Conservation (phyloP, 2,797 vertebrate genomes). For the Cephalopachus bancanus region DNA sequence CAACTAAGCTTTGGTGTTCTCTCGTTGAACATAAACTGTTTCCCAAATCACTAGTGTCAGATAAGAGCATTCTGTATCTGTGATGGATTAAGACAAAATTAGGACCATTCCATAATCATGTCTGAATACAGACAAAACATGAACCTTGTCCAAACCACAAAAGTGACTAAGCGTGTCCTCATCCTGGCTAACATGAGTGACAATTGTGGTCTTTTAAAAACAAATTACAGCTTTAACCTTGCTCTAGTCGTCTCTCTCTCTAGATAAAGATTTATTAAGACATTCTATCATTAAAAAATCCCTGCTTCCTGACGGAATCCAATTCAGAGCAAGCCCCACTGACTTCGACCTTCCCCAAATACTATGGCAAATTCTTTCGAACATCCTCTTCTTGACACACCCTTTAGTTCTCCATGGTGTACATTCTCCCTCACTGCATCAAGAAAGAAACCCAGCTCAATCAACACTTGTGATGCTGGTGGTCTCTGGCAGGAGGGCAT, state of each 20-base stretch:
- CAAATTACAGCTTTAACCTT: constrained; percentile 19
- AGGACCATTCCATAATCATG: constrained; percentile 60
- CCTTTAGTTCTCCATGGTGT: not conserved
- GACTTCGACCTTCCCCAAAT: not conserved
- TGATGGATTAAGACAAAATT: constrained; percentile 56
- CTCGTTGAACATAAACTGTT: constrained; percentile 43
- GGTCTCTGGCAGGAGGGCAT: constrained; percentile 28
- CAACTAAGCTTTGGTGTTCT: constrained; percentile 56
- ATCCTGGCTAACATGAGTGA: constrained; percentile 41
- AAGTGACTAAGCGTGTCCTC: constrained; percentile 45
- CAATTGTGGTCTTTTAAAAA: constrained; percentile 41
- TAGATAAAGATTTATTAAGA: constrained; percentile 60
- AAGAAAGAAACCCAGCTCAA: constrained; percentile 16
- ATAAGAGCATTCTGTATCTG: constrained; percentile 39
- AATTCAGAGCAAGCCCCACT: constrained; percentile 2
- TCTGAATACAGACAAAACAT: constrained; percentile 45
- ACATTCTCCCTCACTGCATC: not conserved
- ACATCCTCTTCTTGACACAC: not conserved
- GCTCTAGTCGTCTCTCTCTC: constrained; percentile 14
- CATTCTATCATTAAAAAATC: constrained; percentile 2
- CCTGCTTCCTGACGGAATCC: not conserved
- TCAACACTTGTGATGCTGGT: constrained; percentile 25
- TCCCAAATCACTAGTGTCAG: not conserved
- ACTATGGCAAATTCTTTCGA: not conserved
- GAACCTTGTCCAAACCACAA: constrained; percentile 17